Conservation (phyloP, 2,888 invertebrate species). For the Plebejus anna region DNA sequence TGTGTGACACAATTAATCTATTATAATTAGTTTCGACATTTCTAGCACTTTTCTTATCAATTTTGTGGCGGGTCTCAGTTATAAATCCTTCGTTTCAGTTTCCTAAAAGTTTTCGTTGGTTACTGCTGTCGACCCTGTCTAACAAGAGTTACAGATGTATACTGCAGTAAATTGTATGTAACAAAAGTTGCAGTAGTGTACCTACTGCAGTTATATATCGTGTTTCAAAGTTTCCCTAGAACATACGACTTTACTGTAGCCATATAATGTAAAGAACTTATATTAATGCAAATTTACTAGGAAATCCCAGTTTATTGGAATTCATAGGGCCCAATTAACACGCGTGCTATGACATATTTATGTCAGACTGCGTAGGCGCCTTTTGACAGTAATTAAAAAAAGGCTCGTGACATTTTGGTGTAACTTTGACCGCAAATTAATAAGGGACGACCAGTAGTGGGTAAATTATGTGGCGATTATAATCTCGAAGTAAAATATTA, state of each 20-base stretch:
- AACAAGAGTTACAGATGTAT: too few species aligned
- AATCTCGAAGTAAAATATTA: slow-evolving; percentile 18
- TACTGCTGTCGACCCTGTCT: too few species aligned
- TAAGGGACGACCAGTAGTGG: slow-evolving; percentile 13
- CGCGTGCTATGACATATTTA: background rate
- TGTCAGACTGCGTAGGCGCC: slow-evolving; percentile 2
- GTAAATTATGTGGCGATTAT: slow-evolving; percentile 9
- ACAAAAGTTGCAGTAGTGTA: too few species aligned
- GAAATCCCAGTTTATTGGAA: background rate
- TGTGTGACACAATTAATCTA: background rate
- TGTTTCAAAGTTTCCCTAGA: too few species aligned
- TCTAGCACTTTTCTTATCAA: too few species aligned
- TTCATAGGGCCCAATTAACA: background rate
- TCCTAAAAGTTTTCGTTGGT: too few species aligned
- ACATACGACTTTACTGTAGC: too few species aligned
- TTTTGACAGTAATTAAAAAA: background rate
- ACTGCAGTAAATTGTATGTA: too few species aligned
- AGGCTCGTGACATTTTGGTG: slow-evolving; percentile 18
- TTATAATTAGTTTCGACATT: too few species aligned
- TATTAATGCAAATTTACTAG: background rate
- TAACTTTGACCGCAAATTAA: slow-evolving; percentile 18
- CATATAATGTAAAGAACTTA: background rate
- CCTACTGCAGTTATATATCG: too few species aligned
- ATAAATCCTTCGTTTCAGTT: too few species aligned
- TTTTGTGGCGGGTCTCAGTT: too few species aligned